Base-by-base conservation (phyloP, 2,888 invertebrate genomes). In the Dryadula phaetusa region DNA sequence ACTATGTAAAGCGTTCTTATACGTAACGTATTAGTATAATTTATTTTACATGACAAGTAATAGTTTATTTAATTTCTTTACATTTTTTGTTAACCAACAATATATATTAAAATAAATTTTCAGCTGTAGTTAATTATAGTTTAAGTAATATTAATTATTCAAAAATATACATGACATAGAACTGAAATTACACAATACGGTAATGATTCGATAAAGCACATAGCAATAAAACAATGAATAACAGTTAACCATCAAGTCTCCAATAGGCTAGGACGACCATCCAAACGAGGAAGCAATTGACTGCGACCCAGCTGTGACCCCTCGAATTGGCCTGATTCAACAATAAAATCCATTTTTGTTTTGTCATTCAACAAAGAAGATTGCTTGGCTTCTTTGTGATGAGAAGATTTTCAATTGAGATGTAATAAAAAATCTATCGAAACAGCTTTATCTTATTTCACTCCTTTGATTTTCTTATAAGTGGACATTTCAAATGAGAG, bases 211-310 rank as follows among this genome's bases (percentile, higher is more conserved):
- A 44, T 7, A 46, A 32, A 42, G 25, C 16, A 10, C 28, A 44
- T 28, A 44, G 14, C 28, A 44, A 28, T 60, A 25, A 44, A 60
- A 60, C 60, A 60, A 60, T 58, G 42, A 28, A 42, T 44, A 44
- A 28, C 60, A 60, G 58, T 44, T 58, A 58, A 58, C 40, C 34
- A 52, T 34, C 52, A 53, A 37, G 44, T 56, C 42, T 52, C 40
- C 58, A 58, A 67, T 46, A 56, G 56, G 20, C 49, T 14, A 42
- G 47, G 56, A 56, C 66, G 52, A 34, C 18, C 62, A 42, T n/a
- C 40, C 69, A 74, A 76, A 60, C 70, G 69, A 77, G 77, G 75
- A 76, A 77, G 74, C 74, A 76, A 73, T 76, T 78, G 76, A 76
- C 76, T 75, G 70, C 37, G 64, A 64, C 71, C 68, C 60, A 72